A percentile compares a stretch with the other conserved stretches of the same genome.
phyloP scores from a whole-genome alignment of 2,888 invertebrate genomes.

The Lycia hirtaria region DNA sequence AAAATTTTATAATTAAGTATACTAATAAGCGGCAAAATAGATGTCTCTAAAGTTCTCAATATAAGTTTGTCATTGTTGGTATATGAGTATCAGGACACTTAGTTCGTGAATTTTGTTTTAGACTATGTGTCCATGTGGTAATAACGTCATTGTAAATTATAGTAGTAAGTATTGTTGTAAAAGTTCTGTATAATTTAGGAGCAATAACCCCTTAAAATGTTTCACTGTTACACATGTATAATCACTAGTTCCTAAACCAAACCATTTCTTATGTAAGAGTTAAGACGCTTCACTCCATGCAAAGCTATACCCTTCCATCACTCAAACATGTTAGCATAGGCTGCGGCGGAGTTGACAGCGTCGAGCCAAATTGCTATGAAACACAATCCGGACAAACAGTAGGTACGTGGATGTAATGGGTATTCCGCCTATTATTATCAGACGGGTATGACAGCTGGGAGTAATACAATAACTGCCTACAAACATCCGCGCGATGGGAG shows the following conservation, averaged over 20 bases:
- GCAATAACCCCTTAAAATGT: no score
- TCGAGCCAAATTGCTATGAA: conserved; percentile 50
- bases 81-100: no score
- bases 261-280: not conserved
- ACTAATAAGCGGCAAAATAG: no score
- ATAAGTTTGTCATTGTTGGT: no score
- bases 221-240: not conserved
- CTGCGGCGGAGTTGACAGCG: conserved; percentile 41
- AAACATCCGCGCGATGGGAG: conserved; percentile 6
- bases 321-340: conserved; percentile 43
- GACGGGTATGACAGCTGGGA: conserved; percentile 30
- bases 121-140: no score
- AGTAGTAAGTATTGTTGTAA: no score
- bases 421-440: conserved; percentile 44
- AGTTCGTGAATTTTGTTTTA: no score
- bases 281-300: conserved; percentile 8
- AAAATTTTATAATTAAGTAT: no score
- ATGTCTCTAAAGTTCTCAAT: no score
- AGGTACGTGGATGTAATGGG: conserved; percentile 41
- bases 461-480: conserved; percentile 25
- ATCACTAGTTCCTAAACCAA: not conserved
- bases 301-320: conserved; percentile 32
- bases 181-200: no score
- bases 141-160: no score
- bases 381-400: conserved; percentile 48